These are phyloP conservation scores for Epizoanthus scotinus DNA, from an alignment of 92 coral and sea anemone species.

Conservation along the genomic window DNA sequence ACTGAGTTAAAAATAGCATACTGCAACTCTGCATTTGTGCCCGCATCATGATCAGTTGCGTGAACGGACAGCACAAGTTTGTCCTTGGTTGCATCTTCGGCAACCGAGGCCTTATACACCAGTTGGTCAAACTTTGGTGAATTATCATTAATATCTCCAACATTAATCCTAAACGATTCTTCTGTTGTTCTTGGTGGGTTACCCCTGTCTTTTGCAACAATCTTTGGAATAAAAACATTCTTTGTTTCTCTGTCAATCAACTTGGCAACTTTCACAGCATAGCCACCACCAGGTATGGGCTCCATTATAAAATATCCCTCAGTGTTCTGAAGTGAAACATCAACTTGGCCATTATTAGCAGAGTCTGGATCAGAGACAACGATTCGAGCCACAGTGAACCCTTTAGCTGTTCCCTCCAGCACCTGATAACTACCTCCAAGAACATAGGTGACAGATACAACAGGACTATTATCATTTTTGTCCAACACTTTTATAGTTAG, in stretches of 20 bases:
- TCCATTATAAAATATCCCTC: conserved; percentile 68
- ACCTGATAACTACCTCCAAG: conserved; percentile 71
- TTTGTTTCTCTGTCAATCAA: conserved; percentile 75
- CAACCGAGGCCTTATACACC: conserved; percentile 59
- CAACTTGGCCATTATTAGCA: conserved; percentile 77
- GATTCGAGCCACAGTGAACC: conserved; percentile 78
- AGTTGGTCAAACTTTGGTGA: conserved; percentile 75
- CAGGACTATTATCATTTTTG: conserved; percentile 83
- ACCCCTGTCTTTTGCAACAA: conserved; percentile 83
- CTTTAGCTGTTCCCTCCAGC: conserved; percentile 69
- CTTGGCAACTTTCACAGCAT: conserved; percentile 71
- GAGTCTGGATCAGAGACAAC: conserved; percentile 85
- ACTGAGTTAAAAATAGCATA: conserved; percentile 62
- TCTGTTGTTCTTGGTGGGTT: conserved; percentile 59
- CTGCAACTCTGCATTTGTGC: conserved; percentile 59
- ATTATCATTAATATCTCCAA: conserved; percentile 93
- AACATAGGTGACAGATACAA: conserved; percentile 48
- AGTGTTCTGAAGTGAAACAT: conserved; percentile 79
- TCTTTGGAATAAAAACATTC: conserved; percentile 44
- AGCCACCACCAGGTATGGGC: conserved; percentile 49
- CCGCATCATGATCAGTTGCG: conserved; percentile 79
- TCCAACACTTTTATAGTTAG: conserved; percentile 73
- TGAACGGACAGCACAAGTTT: conserved; percentile 61
- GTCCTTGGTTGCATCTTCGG: conserved; percentile 71
- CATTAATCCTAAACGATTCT: conserved; percentile 66